Base-by-base conservation (phyloP, 1,140 invertebrate genomes). In the Ips typographus region DNA sequence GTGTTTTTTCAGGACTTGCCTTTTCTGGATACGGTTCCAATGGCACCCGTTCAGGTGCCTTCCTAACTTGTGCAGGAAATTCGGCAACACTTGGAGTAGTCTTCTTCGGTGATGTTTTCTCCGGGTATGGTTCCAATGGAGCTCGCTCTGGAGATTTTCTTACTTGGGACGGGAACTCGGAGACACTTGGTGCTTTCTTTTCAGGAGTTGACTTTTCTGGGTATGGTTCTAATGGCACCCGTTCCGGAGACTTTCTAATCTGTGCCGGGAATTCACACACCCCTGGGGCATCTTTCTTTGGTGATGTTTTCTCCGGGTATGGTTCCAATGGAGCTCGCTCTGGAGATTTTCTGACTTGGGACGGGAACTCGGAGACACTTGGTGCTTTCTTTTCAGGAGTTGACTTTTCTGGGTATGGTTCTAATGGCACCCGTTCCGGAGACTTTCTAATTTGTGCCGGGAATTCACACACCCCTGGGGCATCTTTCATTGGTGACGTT, bases 231-330 rank as follows among this genome's bases (percentile, higher is more conserved):
- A 74, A 41, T 6, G 72, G 67, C 68, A 74, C 70, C 43, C 58
- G 71, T 71, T 74, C 70, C 22, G 77, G 71, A 57, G 71, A 71
- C 68, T 44, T 76, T 65, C 74, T 74, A 47, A 71, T 71, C 69
- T 73, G 72, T 3, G 74, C 68, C 39, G 74, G 75, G 62, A 74
- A 73, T 70, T 76, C 73, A 39, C 39, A 47, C 3, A 72, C 42
- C 40, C 42, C 57, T 36, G 68, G 68, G 22, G 3, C 49, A 38
- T 56, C 39, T 49, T 74, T 68, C 3, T 6, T 61, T 1, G 68
- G 71, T 51, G 40, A 57, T 40, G 68, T 70, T 52, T 51, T 71
- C 37, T 71, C 72, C 38, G 72, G 69, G 42, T 55, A 60, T 8
- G 56, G 53, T 64, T 67, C 68, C n/a, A 73, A 6, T 36, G 62